Evolutionary conservation across 2,888 invertebrate genomes (phyloP).

Genomic region (Caenorhabditis sp.): DNA sequence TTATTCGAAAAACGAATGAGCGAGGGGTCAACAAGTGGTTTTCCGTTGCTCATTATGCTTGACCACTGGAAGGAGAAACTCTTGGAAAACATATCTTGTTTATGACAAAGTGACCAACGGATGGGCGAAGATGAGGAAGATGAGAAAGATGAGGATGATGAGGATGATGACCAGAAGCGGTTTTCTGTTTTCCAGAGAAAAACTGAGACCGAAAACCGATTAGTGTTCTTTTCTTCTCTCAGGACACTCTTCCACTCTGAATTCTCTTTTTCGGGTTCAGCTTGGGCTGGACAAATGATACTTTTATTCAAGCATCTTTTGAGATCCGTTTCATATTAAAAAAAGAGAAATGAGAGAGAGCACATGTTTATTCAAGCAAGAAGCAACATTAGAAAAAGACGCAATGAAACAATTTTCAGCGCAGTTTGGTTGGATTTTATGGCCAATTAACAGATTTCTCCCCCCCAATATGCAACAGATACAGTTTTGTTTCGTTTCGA

Average conservation of each 20-base stretch:
- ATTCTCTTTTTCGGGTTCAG: no score
- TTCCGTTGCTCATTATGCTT: conserved; percentile 27
- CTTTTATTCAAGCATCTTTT: conserved; percentile 30
- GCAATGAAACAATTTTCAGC: conserved; percentile 11
- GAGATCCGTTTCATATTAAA: neutral
- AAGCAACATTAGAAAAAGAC: conserved; percentile 35
- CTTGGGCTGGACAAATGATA: conserved; percentile 44
- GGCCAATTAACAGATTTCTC: conserved; percentile 42
- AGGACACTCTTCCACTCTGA: conserved; percentile 17
- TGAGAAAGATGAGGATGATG: conserved; percentile 10
- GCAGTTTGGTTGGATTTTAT: no score
- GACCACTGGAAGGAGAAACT: conserved; percentile 29
- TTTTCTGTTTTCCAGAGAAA: conserved; percentile 16
- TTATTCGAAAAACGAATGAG: neutral
- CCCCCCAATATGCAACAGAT: conserved; percentile 12
- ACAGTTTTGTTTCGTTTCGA: conserved; percentile 1
- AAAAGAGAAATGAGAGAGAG: conserved; percentile 15
- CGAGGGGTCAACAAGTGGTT: conserved; percentile 35
- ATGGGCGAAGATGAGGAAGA: neutral
- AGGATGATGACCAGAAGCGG: conserved; percentile 20
- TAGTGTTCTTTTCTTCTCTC: conserved; percentile 42
- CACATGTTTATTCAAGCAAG: conserved; percentile 48
- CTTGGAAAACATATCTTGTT: conserved; percentile 41
- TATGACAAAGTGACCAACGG: conserved; percentile 23
- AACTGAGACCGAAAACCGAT: conserved; percentile 41